Evolutionary conservation across 2,797 vertebrate species (phyloP).

Genomic region (Nothura maculosa): DNA sequence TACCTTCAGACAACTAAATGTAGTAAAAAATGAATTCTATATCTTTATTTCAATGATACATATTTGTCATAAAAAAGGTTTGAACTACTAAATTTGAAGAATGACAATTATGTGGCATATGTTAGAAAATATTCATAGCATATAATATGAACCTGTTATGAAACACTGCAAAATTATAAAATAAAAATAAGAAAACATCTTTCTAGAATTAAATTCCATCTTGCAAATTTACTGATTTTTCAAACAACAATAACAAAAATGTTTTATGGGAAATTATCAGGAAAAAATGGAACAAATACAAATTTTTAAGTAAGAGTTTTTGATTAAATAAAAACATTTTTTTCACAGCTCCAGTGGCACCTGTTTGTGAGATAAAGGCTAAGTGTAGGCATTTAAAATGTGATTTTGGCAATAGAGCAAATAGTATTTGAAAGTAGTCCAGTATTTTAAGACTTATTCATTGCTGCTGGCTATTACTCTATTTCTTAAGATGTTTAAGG

Average conservation of each 20-base stretch:
- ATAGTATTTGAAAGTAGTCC: background rate
- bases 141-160: background rate
- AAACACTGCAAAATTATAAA: background rate
- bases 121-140: background rate
- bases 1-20: background rate
- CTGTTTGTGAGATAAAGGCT: slow-evolving; percentile 27
- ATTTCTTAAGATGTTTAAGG: slow-evolving; percentile 6
- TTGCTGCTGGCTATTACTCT: background rate
- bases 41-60: background rate
- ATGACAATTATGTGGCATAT: background rate
- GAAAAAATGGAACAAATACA: slow-evolving; percentile 15
- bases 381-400: slow-evolving; percentile 44
- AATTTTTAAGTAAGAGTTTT: slow-evolving; percentile 32
- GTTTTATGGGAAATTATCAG: background rate
- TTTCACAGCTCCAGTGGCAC: slow-evolving; percentile 7
- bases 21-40: background rate
- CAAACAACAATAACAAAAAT: background rate
- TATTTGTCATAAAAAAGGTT: background rate
- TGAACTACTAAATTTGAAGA: background rate
- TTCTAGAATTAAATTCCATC: background rate
- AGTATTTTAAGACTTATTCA: slow-evolving; percentile 27
- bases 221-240: background rate
- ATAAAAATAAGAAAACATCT: background rate
- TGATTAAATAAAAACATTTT: slow-evolving; percentile 48
- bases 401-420: slow-evolving; percentile 36